Conservation (phyloP, 1,140 invertebrate genomes). For the Zophobas morio region DNA sequence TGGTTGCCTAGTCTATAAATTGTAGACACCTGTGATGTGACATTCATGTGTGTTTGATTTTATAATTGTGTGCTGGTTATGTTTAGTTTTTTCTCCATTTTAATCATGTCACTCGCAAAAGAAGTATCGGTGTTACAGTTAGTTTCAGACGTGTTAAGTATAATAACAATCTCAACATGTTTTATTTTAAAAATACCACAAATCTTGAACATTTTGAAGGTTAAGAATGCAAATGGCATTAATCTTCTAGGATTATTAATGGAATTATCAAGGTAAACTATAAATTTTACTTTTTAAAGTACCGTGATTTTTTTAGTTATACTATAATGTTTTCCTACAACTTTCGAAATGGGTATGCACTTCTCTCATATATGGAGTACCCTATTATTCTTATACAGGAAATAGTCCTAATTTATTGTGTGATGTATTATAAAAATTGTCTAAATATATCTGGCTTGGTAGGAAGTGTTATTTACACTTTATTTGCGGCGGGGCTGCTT, state of each 20-base stretch:
- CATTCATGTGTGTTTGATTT: too few species aligned
- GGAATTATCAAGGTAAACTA: conserved; percentile 77
- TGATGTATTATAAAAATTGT: conserved; percentile 74
- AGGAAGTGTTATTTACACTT: conserved; percentile 69
- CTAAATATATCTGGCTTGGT: conserved; percentile 67
- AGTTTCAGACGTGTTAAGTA: conserved; percentile 74
- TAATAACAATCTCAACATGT: conserved; percentile 78
- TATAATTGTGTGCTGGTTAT: too few species aligned
- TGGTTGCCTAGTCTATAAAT: not conserved
- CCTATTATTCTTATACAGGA: conserved; percentile 80
- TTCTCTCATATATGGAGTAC: conserved; percentile 81
- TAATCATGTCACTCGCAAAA: not conserved
- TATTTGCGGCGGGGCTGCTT: conserved; percentile 69
- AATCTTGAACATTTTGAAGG: conserved; percentile 74
- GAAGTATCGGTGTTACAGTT: conserved; percentile 61
- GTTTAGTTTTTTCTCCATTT: too few species aligned
- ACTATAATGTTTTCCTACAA: conserved; percentile 81
- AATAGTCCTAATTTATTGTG: conserved; percentile 76
- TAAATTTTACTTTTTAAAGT: conserved; percentile 44
- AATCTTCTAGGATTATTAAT: conserved; percentile 75
- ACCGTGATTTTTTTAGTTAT: conserved; percentile 73
- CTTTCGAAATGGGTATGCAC: conserved; percentile 77
- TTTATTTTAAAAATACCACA: conserved; percentile 81
- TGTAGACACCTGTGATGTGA: too few species aligned
- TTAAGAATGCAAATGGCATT: conserved; percentile 75